Conservation (phyloP, 2,113 vertebrate genomes). For the Pungitius pungitius region DNA sequence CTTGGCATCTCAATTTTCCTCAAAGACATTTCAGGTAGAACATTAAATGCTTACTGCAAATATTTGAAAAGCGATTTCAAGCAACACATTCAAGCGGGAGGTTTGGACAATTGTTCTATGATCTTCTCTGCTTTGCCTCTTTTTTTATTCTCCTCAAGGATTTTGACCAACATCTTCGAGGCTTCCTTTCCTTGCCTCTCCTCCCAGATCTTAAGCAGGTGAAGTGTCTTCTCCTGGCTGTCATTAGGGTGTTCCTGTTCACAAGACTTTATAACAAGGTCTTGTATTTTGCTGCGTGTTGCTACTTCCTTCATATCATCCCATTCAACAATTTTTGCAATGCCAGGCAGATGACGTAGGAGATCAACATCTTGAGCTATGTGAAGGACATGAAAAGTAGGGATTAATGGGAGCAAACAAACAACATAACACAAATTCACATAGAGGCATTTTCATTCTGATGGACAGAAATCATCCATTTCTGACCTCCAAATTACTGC, state of each 20-base stretch:
- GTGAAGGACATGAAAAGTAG: background rate
- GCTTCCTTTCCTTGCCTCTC: conserved; percentile 8
- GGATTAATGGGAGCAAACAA: background rate
- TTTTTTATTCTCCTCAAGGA: accelerated
- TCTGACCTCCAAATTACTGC: background rate
- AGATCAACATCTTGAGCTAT: conserved; percentile 4
- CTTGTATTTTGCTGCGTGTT: accelerated
- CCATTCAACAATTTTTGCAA: conserved; percentile 51
- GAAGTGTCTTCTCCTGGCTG: background rate
- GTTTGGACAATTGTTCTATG: accelerated
- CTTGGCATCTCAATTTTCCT: background rate
- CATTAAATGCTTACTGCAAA: too few species aligned
- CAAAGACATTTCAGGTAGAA: too few species aligned
- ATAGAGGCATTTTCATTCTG: background rate
- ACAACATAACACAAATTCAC: background rate
- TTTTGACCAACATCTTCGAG: background rate
- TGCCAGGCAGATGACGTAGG: background rate
- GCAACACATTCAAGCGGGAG: background rate
- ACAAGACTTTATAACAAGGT: accelerated
- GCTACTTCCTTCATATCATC: conserved; percentile 33
- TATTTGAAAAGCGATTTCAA: too few species aligned
- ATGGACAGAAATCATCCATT: background rate
- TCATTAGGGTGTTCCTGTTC: accelerated
- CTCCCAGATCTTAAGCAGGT: conserved; percentile 12
- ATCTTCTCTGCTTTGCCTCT: background rate